Evolutionary conservation across 2,113 vertebrate species (phyloP).

Genomic region (Corythornis madagascariensis): DNA sequence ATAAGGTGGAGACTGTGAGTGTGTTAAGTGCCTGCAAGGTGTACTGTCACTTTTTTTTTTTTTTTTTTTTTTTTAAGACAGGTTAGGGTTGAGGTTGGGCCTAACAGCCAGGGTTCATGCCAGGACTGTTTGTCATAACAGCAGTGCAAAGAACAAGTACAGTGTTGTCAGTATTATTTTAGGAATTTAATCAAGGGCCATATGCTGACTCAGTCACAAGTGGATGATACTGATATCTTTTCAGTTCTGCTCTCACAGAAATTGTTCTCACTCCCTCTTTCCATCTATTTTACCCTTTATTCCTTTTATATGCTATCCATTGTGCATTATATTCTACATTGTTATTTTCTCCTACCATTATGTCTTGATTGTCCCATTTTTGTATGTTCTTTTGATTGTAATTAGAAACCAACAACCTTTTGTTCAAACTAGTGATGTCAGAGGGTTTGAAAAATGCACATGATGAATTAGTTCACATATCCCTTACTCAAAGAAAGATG

Average conservation of each 20-base stretch:
- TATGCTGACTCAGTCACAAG: conserved; percentile 41
- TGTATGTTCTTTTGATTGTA: background rate
- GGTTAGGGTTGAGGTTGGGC: background rate
- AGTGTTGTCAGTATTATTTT: conserved; percentile 31
- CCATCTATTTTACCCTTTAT: background rate
- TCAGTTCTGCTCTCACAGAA: background rate
- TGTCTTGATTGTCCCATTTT: background rate
- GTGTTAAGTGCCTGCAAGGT: conserved; percentile 18
- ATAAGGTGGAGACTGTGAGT: background rate
- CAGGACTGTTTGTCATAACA: conserved; percentile 31
- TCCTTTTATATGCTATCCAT: background rate
- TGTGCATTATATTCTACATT: background rate
- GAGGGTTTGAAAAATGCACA: background rate
- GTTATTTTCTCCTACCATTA: background rate
- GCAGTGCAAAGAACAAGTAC: background rate
- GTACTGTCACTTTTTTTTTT: background rate
- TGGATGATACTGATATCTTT: background rate
- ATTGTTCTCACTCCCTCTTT: background rate
- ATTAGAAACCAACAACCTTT: background rate
- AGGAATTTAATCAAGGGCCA: conserved; percentile 44
- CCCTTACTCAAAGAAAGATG: background rate
- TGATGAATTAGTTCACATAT: background rate
- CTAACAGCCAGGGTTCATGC: background rate
- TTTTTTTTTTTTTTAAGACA: background rate
- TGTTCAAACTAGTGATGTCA: background rate